Percentiles rank a stretch among this genome's conserved stretches.
Conservation (phyloP, 2,888 invertebrate species). For the Hirudinaria manillensis region DNA sequence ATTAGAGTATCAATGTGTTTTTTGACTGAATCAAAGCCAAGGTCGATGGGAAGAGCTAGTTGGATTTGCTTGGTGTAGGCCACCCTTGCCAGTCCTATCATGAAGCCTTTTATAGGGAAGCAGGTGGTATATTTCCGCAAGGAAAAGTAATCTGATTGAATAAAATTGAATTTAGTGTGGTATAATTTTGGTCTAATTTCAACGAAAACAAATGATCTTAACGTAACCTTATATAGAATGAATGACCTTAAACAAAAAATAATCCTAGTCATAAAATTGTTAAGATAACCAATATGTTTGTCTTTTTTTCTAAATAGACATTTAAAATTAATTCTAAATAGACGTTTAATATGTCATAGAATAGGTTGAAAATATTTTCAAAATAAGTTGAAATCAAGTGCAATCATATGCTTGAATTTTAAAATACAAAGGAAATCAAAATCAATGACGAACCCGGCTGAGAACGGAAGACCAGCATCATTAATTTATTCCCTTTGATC, state of each 20-base stretch:
- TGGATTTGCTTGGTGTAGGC: background rate
- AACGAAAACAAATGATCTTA: too few species aligned
- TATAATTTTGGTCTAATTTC: too few species aligned
- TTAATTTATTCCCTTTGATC: background rate
- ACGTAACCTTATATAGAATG: too few species aligned
- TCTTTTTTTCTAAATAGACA: too few species aligned
- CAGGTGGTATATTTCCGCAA: slow-evolving; percentile 1
- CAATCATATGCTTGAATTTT: background rate
- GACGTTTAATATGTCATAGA: too few species aligned
- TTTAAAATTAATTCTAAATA: too few species aligned
- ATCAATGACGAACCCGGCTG: background rate
- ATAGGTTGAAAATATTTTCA: background rate
- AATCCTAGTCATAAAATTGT: too few species aligned
- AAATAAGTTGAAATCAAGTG: background rate
- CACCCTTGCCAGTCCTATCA: background rate
- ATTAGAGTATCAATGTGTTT: background rate
- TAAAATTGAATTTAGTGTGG: too few species aligned
- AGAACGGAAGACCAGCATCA: background rate
- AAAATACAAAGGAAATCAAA: background rate
- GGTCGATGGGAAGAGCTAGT: background rate
- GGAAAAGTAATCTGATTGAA: slow-evolving; percentile 4
- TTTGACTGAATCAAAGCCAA: background rate
- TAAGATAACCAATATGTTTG: too few species aligned
- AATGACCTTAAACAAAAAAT: too few species aligned
- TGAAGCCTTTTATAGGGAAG: background rate